Evolutionary conservation across 2,888 invertebrate species (phyloP), one percentile per base, ranked within the genome.

Genomic region (Holacanthella duospinosa): DNA sequence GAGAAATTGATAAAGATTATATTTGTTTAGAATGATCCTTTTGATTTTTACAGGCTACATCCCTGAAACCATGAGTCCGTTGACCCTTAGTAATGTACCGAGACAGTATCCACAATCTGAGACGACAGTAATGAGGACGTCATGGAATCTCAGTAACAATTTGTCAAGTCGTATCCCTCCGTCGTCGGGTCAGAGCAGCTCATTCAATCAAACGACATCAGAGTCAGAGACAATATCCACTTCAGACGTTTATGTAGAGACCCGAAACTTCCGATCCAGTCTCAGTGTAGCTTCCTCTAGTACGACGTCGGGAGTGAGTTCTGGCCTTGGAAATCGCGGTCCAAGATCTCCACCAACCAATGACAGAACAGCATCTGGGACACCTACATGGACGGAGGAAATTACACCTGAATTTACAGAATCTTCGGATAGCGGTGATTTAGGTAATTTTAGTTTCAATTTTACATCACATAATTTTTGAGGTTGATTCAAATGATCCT

Each of bases 371-470:
- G 89, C 89, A 6, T 67, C 71, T 12, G 68, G 70, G 2, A 95
- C 95, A 44, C 94, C 95, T n/a, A 95, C 95, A 54, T 95, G 94
- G 90, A 95, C 95, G 24, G 59, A 48, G 57, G 95, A 95, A 81
- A 95, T 95, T 75, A 95, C 95, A 72, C 95, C 95, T 66, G 93
- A 93, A 77, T 95, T 93, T 80, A 95, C 95, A 44, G 93, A 94
- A 79, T 95, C 94, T 75, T 94, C 94, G 79, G 92, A 93, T 80
- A 90, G 90, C 80, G 86, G 86, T 74, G 90, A 91, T 79, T 86
- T 87, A 81, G 87, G 87, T 86, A 80, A 25, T 6, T 16, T 36
- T 36, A 16, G n/a, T n/a, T n/a, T n/a, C n/a, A n/a, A n/a, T n/a
- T n/a, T n/a, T n/a, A n/a, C n/a, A n/a, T n/a, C n/a, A n/a, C n/a